Percentiles rank a stretch among this genome's conserved stretches.
These are phyloP conservation scores for Percopsis transmontana DNA, from an alignment of 2,113 vertebrate genomes.

Conservation along the genomic window DNA sequence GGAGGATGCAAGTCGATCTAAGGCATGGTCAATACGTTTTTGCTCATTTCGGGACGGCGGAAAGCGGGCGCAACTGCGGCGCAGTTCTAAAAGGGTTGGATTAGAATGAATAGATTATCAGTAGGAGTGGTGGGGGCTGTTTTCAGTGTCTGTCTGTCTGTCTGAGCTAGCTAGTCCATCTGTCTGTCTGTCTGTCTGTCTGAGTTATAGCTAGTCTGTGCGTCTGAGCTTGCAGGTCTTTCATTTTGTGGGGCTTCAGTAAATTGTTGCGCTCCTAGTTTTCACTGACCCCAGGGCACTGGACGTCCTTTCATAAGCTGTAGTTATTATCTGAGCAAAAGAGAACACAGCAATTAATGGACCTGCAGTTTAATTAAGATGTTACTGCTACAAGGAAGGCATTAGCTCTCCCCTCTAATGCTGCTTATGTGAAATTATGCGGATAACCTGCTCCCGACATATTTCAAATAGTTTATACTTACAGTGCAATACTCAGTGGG, in stretches of 20 bases:
- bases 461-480: not conserved
- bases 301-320: not conserved
- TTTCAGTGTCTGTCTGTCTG: not conserved
- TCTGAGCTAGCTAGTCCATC: not conserved
- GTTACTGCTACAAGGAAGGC: constrained; percentile 5
- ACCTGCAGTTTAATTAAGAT: constrained; percentile 4
- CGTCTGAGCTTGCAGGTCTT: not conserved
- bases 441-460: not conserved
- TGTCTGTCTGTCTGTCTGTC: not conserved
- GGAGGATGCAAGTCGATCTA: no score
- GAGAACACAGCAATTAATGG: constrained; percentile 5
- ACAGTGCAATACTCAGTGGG: no score
- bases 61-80: no score
- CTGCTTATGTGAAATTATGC: constrained; percentile 1
- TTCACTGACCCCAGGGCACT: not conserved
- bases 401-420: not conserved
- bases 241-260: not conserved
- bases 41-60: no score
- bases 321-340: constrained; percentile 1
- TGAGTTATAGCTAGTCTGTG: not conserved
- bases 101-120: no score
- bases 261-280: not conserved
- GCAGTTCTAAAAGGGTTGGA: no score
- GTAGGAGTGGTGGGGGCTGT: no score
- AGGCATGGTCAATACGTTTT: no score